Evolutionary conservation across 2,797 vertebrate genomes (phyloP), one percentile per base, ranked within the genome.

Genomic region (Antennarius maculatus): DNA sequence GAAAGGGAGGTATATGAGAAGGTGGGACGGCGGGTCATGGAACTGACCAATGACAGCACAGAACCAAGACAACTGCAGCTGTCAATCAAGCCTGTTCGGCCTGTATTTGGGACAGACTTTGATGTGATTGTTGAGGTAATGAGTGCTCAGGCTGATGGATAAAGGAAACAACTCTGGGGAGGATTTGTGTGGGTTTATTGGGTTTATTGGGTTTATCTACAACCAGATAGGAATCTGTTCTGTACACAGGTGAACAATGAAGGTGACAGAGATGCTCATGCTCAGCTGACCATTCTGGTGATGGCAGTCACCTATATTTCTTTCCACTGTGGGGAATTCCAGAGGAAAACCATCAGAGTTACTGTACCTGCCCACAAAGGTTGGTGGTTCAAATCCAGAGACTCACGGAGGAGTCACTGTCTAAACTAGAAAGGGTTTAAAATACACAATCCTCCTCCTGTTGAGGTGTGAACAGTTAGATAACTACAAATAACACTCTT

Each of bases 51-150:
- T 8, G 62, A 3, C 0, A 41, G 0, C 0, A 0, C 7, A 46
- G 60, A 74, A 37, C 56, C 76, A 31, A 54, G 18, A 53, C 60
- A 75, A 46, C 86, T 93, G 64, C 62, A 91, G 75, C 80, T 94
- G 79, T 70, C 80, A 18, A 88, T 94, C 72, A 92, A 84, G 61
- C 89, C 91, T 13, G 72, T 78, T 4, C 75, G 80, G 16, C 88
- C 93, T 43, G 61, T 94, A 10, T 91, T 92, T 50, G 93, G 93
- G 57, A 92, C 92, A 1, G 92, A 94, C 82, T 94, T 95, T 42
- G 93, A 95, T 48, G 88, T 94, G 59, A 80, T 92, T 39, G 75
- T 93, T 63, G 90, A 92, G 89, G 93, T 94, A 78, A 5, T 60
- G 17, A 62, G 41, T 5, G 8, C 8, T 53, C 15, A 51, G 10